Percentiles rank a stretch among this genome's conserved stretches.
These are phyloP conservation scores for Isaurus tuberculatus DNA, from an alignment of 92 coral and sea anemone species.

Conservation along the genomic window DNA sequence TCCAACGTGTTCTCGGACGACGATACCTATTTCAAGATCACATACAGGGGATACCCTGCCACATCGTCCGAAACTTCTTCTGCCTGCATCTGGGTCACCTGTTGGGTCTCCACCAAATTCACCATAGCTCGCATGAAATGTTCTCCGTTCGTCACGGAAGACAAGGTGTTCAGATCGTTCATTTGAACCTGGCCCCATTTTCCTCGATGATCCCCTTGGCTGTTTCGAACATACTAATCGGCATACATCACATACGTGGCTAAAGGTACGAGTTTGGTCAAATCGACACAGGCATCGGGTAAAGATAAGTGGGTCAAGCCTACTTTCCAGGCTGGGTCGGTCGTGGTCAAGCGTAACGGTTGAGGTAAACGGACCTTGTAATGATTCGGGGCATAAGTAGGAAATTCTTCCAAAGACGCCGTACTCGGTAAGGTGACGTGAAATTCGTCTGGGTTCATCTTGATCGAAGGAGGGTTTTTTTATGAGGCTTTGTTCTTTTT, in stretches of 20 bases:
- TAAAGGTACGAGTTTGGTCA: background rate
- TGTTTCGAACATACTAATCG: background rate
- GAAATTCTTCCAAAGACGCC: constrained; percentile 3
- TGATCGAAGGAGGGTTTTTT: no score
- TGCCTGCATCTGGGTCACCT: background rate
- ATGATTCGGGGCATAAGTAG: background rate
- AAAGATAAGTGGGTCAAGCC: background rate
- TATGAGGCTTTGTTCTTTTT: no score
- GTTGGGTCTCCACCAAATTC: background rate
- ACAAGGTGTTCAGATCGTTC: background rate
- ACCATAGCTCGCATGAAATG: background rate
- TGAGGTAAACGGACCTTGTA: constrained; percentile 15
- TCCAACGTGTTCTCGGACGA: background rate
- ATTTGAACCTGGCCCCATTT: background rate
- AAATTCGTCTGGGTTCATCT: no score
- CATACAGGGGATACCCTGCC: background rate
- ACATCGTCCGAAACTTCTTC: background rate
- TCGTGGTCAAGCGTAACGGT: background rate
- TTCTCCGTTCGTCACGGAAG: background rate
- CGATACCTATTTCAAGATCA: background rate
- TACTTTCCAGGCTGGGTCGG: background rate
- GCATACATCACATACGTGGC: constrained; percentile 8
- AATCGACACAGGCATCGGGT: background rate
- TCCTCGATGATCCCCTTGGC: background rate
- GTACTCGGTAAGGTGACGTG: constrained; percentile 14